Base-by-base conservation (phyloP, 92 coral and sea anemone genomes). In the Montipora capitata region DNA sequence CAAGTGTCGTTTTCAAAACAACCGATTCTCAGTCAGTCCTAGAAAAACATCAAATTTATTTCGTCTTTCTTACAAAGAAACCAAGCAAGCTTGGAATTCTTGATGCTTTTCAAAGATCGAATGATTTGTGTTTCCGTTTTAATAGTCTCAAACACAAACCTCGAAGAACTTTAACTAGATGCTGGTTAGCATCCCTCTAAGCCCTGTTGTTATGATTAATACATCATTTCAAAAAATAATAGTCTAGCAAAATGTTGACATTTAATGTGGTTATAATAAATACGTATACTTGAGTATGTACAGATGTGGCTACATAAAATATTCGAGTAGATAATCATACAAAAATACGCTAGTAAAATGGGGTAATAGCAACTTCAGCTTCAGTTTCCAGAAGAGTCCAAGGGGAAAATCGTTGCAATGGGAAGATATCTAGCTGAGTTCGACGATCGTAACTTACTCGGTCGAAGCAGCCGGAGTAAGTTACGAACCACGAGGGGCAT, bases 201-300 rank as follows among this genome's bases (percentile, higher is more conserved):
- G 42, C 62, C 70, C 82, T 27, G 43, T 40, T 10, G 14, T 54
- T 75, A 62, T 56, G 62, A 40, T 65, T 8, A 35, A 51, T 16
- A 11, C 52, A 7, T 40, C 35, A 20, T 27, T 27, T 27, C 35
- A 27, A 27, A 27, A 27, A 27, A 27, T 0, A 4, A 51, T 0
- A 49, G 40, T 44, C 4, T 9, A 68, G 40, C 16, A 39, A 39
- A 10, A 20, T n/a, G 54, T 51, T 38, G 51, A 54, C 42, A 68
- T 51, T 27, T 81, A 68, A 52, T 68, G 77, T 54, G 85, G 40
- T 68, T 27, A 27, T 81, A 81, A 81, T 83, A 83, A 83, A 83
- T 83, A 83, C 77, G 48, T 81, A 83, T 83, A 83, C 71, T 59
- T 73, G 45, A 14, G 72, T 72, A 83, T 83, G 6, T 83, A 83